Conservation (phyloP, 2,797 vertebrate genomes). For the Threskiornis aethiopicus region DNA sequence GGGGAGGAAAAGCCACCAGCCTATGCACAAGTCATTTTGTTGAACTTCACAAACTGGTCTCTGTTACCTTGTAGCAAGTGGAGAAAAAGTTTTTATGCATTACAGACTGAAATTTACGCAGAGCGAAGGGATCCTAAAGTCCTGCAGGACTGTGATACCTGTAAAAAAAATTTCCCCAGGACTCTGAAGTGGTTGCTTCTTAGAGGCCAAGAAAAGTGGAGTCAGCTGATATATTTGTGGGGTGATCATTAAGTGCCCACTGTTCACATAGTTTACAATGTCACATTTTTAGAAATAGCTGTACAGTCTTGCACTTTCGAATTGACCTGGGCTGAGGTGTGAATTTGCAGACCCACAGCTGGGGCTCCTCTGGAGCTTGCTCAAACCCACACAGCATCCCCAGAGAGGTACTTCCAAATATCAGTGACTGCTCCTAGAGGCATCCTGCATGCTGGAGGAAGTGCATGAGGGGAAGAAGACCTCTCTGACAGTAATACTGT, state of each 20-base stretch:
- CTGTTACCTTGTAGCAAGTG: neutral
- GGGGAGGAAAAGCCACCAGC: neutral
- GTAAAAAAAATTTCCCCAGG: neutral
- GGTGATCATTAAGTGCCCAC: neutral
- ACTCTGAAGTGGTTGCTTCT: neutral
- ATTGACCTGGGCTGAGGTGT: neutral
- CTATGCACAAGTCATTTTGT: neutral
- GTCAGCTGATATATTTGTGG: neutral
- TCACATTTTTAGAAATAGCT: neutral
- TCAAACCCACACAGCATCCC: neutral
- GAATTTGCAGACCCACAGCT: neutral
- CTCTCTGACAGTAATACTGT: neutral
- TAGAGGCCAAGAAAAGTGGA: neutral
- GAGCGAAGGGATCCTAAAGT: neutral
- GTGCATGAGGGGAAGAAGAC: neutral
- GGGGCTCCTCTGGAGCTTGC: neutral
- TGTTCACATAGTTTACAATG: neutral
- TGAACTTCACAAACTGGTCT: neutral
- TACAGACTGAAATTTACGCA: neutral
- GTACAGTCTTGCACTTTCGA: neutral
- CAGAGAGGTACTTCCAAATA: neutral
- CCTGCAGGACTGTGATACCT: neutral
- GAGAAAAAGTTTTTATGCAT: neutral
- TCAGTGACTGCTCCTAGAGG: neutral
- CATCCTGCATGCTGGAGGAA: neutral